These are phyloP conservation scores for Physeter macrocephalus DNA, from an alignment of 2,113 vertebrate genomes.

Conservation along the genomic window DNA sequence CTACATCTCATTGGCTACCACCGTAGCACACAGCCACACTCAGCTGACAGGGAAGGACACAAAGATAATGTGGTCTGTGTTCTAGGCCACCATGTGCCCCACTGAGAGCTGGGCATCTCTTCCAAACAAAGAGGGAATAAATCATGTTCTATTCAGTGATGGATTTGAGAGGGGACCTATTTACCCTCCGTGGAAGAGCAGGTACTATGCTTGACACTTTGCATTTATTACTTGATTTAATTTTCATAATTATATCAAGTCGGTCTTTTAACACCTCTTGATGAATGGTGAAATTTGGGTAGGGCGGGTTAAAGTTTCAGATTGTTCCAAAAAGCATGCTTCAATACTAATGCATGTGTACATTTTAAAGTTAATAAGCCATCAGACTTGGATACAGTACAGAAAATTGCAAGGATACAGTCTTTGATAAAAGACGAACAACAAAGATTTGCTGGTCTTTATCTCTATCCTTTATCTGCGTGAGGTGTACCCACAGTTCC, in stretches of 20 bases:
- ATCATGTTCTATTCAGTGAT: no score
- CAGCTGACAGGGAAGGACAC: no score
- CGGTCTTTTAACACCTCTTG: neutral
- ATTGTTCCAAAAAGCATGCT: rapidly evolving
- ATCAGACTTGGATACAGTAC: neutral
- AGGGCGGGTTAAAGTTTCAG: neutral
- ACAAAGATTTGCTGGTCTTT: neutral
- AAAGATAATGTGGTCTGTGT: rapidly evolving
- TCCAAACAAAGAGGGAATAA: neutral
- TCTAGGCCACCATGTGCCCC: neutral
- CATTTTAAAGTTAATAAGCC: neutral
- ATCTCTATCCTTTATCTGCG: neutral
- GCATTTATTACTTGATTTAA: neutral
- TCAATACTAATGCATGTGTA: neutral
- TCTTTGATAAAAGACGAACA: neutral
- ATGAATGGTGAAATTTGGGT: neutral
- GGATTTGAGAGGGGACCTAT: neutral
- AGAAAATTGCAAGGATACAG: neutral
- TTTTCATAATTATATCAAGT: neutral
- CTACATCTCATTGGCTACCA: neutral
- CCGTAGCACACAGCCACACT: rapidly evolving
- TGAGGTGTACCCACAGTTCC: neutral
- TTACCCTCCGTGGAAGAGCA: neutral
- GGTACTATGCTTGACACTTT: neutral
- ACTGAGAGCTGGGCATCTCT: rapidly evolving